Base-by-base conservation (phyloP, 2,113 vertebrate species). In the Anguilla rostrata region DNA sequence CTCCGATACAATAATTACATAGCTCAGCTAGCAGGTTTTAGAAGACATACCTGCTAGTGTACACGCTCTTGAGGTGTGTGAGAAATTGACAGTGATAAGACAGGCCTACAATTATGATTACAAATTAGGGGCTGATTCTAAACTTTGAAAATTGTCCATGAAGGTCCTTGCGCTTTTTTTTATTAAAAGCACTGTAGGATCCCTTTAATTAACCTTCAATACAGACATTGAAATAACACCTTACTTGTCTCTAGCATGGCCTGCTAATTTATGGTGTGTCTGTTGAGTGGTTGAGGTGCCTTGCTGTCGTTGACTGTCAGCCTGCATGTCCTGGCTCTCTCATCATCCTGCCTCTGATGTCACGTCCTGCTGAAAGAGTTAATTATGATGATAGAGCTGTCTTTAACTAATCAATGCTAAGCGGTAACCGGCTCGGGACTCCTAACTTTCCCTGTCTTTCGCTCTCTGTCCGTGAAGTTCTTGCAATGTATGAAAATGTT, bases 401-500 rank as follows among this genome's bases (percentile, higher is more conserved):
- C 93, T 91, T 92, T 91, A 89, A 92, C 93, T 95, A 93, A 94
- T 94, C 90, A 85, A 92, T 66, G 18, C 60, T 66, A 92, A 75
- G 91, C 88, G 86, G 90, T 88, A 91, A 90, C 92, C 94, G 93
- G 91, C 91, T 94, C 95, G 91, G 93, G 95, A 85, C 91, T 93
- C 92, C 94, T 96, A 95, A 96, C 94, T 95, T 93, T 92, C 93
- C 93, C 94, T 97, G 93, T 96, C 94, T 98, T 95, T 97, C 96
- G 97, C 96, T 97, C 93, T 97, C 94, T 94, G 92, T 95, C 95
- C 94, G 94, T 96, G 96, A 99, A 99, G 98, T 99, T 96, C 97
- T 99, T 95, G 98, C 98, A 96, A 99, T 99, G 98, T 98, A 99
- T 97, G 98, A 99, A 96, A 99, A 99, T 97, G 98, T 99, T 95